Conservation (phyloP, 2,888 invertebrate genomes). For the Tachystola acroxantha region DNA sequence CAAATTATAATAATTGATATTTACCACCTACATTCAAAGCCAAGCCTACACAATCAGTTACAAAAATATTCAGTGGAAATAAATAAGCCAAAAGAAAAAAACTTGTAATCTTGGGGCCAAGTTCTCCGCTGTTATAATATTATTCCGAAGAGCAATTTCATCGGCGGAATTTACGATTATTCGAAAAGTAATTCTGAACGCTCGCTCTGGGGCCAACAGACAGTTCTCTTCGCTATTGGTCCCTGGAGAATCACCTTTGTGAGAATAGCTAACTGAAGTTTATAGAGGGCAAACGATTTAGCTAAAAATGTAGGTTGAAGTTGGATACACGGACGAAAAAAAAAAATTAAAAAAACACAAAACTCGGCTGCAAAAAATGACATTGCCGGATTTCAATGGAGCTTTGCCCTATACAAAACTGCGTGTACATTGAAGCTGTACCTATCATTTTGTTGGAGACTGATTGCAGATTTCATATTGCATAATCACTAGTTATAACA, state of each 20-base stretch:
- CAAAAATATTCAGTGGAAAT: background rate
- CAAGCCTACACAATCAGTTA: no score
- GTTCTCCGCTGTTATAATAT: conserved; percentile 17
- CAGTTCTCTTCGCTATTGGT: conserved; percentile 13
- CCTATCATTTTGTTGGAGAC: no score
- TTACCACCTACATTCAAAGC: no score
- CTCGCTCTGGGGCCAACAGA: conserved; percentile 6
- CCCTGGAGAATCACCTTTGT: conserved; percentile 12
- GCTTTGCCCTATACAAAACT: no score
- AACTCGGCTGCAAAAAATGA: no score
- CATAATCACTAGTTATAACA: no score
- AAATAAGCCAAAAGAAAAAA: conserved; percentile 12
- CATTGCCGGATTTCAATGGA: no score
- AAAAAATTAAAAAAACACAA: no score
- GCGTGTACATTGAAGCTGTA: no score
- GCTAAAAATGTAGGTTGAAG: background rate
- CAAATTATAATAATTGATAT: no score
- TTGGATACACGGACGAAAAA: no score
- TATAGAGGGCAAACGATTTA: conserved; percentile 5
- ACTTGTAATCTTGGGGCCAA: conserved; percentile 16
- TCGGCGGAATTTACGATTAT: conserved; percentile 21
- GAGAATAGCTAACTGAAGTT: conserved; percentile 5
- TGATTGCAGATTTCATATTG: no score
- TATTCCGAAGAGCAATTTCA: conserved; percentile 22
- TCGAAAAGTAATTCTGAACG: conserved; percentile 19